Evolutionary conservation across 2,113 vertebrate genomes (phyloP), one percentile per base, ranked within the genome.

Genomic region (Globicephala melas): DNA sequence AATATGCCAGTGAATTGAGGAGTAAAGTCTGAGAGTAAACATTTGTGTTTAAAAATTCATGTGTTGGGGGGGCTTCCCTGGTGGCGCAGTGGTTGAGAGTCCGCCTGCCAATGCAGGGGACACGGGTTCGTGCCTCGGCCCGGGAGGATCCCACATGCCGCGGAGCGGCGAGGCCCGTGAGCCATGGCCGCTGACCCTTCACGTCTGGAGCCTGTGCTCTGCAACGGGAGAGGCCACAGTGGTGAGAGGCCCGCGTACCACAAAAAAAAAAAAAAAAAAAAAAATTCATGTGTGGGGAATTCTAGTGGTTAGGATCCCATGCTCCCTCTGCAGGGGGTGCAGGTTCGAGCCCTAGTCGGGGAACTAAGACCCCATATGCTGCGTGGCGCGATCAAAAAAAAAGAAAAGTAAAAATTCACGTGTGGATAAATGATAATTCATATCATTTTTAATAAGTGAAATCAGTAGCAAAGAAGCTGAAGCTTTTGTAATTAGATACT

Each of bases 401-500:
- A 53, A 20, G 6, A 28, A 76, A 33, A 62, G 18, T 53, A 65
- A 88, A 71, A 92, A 89, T 65, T 71, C 36, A 44, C 47, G 12
- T 70, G 13, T 89, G 13, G 26, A 55, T 87, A 65, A 60, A 76
- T 67, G 41, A 47, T 63, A 50, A 21, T 38, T 36, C 20, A 33
- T 68, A 21, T 63, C 20, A 47, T 60, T 83, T 93, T 89, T 85
- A 91, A 36, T 25, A 13, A 31, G 18, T 90, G 41, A 77, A 74
- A 89, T 92, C 8, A 83, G 14, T 70, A 71, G 58, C n/a, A 53
- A 53, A 67, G 50, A 60, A 89, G 8, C 55, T 79, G 38, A 62
- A 74, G 47, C 36, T 89, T 80, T 81, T 89, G 31, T 96, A 74
- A 33, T 67, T 85, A 94, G 20, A 28, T 83, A 58, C 55, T 84